Conservation (phyloP, 2,888 invertebrate species). For the Eilema depressum region DNA sequence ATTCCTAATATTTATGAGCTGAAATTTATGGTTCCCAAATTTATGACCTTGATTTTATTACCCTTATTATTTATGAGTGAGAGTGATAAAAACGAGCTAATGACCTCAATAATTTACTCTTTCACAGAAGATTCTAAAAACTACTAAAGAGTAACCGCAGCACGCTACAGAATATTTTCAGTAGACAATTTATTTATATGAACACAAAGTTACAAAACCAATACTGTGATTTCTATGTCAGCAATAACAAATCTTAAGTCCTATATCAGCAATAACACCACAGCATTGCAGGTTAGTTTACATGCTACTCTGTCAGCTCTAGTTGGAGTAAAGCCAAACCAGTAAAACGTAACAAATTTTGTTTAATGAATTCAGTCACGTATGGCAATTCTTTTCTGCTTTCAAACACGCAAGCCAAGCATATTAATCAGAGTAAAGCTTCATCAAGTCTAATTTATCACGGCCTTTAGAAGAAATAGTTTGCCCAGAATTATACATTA, state of each 20-base stretch:
- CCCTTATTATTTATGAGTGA: background rate
- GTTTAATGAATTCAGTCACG: slow-evolving; percentile 16
- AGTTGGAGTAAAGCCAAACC: slow-evolving; percentile 45
- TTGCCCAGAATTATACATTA: slow-evolving; percentile 1
- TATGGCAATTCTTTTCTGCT: slow-evolving; percentile 14
- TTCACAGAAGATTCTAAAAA: background rate
- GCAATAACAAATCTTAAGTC: slow-evolving; percentile 14
- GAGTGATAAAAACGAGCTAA: too few species aligned
- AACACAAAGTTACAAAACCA: background rate
- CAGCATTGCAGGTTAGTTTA: slow-evolving; percentile 35
- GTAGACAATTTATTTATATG: background rate
- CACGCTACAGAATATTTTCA: background rate
- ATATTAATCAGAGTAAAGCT: slow-evolving; percentile 15
- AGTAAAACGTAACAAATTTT: slow-evolving; percentile 24
- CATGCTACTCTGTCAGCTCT: slow-evolving; percentile 22
- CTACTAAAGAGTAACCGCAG: background rate
- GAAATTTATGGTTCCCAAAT: background rate
- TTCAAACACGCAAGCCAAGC: background rate
- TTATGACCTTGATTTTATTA: background rate
- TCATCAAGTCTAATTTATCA: slow-evolving; percentile 31
- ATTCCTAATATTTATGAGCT: background rate
- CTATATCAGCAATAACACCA: slow-evolving; percentile 32
- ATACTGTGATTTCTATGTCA: background rate
- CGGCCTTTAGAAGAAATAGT: slow-evolving; percentile 19
- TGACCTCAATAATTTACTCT: background rate